These are phyloP conservation scores for Limonius californicus DNA, from an alignment of 1,140 invertebrate genomes.

Conservation along the genomic window DNA sequence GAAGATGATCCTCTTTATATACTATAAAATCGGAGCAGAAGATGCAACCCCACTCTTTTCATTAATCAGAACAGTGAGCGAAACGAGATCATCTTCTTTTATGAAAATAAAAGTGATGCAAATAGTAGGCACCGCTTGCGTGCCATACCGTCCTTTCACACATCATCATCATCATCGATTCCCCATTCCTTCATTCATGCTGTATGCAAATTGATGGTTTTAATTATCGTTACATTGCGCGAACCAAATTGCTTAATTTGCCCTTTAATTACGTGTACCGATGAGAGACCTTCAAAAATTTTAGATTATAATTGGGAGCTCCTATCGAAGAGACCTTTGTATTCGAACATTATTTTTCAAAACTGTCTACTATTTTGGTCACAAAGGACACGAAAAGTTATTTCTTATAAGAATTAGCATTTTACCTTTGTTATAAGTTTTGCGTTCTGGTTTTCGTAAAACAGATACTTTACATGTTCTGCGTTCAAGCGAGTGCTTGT, in stretches of 20 bases:
- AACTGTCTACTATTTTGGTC: no score
- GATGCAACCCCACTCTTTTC: conserved; percentile 30
- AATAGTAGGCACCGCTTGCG: conserved; percentile 4
- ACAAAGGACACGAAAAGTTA: no score
- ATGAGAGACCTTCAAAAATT: no score
- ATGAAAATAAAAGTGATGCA: conserved; percentile 30
- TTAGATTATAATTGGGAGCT: no score
- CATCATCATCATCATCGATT: conserved; percentile 9
- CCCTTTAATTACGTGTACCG: neutral
- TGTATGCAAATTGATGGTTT: conserved; percentile 5
- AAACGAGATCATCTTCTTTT: conserved; percentile 32
- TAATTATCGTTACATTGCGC: conserved; percentile 5
- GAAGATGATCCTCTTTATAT: conserved; percentile 31
- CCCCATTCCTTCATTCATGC: conserved; percentile 4
- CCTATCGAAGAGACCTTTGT: no score
- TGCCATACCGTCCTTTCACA: conserved; percentile 7
- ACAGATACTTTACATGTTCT: no score
- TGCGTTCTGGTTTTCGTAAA: no score
- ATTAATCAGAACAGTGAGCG: conserved; percentile 30
- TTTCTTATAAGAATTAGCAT: no score
- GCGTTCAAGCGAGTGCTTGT: no score
- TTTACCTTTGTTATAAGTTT: no score
- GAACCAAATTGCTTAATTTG: conserved; percentile 7
- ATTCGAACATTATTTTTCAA: no score
- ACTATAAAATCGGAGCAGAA: conserved; percentile 25